Evolutionary conservation across 2,797 vertebrate genomes (phyloP), one percentile per base, ranked within the genome.

Genomic region (Pantherophis vulpinus): DNA sequence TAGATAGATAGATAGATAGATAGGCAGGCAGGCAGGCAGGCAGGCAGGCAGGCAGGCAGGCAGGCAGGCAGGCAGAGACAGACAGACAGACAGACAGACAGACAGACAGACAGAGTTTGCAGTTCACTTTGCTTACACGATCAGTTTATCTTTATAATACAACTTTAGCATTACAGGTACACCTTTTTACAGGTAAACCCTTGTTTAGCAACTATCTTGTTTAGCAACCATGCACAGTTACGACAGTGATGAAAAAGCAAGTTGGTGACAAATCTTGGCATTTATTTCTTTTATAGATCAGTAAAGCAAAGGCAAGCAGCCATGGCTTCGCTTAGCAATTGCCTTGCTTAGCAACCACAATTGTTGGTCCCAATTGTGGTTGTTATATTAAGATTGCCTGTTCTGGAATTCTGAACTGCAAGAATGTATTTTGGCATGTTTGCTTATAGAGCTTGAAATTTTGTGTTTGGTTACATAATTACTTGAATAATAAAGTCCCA

Each of bases 1-100:
- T n/a, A n/a, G n/a, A n/a, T n/a, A n/a, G n/a, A n/a, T n/a, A n/a
- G n/a, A n/a, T n/a, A n/a, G n/a, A n/a, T n/a, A n/a, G n/a, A n/a
- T n/a, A n/a, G n/a, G n/a, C n/a, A n/a, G n/a, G n/a, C n/a, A n/a
- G n/a, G n/a, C n/a, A n/a, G n/a, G n/a, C n/a, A n/a, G n/a, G n/a
- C n/a, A n/a, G n/a, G n/a, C n/a, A n/a, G n/a, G n/a, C n/a, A n/a
- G n/a, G n/a, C n/a, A n/a, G n/a, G n/a, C n/a, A n/a, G n/a, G n/a
- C n/a, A n/a, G n/a, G n/a, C n/a, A n/a, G n/a, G n/a, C n/a, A n/a
- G n/a, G n/a, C n/a, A n/a, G n/a, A n/a, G n/a, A n/a, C n/a, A n/a
- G n/a, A n/a, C n/a, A n/a, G 59, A 7, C 0, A 7, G 13, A 14
- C 3, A 14, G 20, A 23, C 1, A 8, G 20, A 58, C 1, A 18